These are phyloP conservation scores for Hoplostethus atlanticus DNA, from an alignment of 2,797 vertebrate species.

Conservation along the genomic window DNA sequence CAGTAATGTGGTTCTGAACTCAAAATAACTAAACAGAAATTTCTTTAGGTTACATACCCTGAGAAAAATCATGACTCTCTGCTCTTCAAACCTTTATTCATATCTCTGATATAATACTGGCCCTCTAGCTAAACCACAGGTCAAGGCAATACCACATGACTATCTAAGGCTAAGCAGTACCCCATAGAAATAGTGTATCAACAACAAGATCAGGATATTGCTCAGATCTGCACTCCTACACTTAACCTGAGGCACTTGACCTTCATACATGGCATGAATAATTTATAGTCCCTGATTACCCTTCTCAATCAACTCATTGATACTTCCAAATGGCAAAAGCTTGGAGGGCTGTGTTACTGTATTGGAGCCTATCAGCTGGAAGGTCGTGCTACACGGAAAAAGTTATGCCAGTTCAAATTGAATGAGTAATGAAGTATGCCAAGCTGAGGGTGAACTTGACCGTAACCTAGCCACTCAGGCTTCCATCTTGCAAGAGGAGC, in stretches of 20 bases:
- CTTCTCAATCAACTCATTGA: conserved; percentile 49
- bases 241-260: conserved; percentile 65
- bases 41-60: neutral
- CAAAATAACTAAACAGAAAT: neutral
- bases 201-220: conserved; percentile 21
- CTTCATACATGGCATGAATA: conserved; percentile 70
- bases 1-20: neutral
- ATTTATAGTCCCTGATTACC: conserved; percentile 58
- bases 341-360: conserved; percentile 12
- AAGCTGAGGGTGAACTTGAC: conserved; percentile 21
- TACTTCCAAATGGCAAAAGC: conserved; percentile 46
- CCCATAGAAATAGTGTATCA: too few species aligned
- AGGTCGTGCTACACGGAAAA: conserved; percentile 20
- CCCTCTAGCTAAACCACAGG: neutral
- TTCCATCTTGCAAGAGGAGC: conserved; percentile 1
- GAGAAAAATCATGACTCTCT: neutral
- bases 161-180: conserved; percentile 8
- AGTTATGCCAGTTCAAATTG: conserved; percentile 12
- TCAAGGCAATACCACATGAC: conserved; percentile 7
- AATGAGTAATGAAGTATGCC: conserved; percentile 24
- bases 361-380: conserved; percentile 25
- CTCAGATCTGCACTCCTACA: conserved; percentile 49
- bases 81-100: too few species aligned
- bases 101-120: neutral
- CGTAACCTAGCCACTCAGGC: conserved; percentile 4